Base-by-base conservation (phyloP, 2,888 invertebrate genomes). In the Anorthoa munda region DNA sequence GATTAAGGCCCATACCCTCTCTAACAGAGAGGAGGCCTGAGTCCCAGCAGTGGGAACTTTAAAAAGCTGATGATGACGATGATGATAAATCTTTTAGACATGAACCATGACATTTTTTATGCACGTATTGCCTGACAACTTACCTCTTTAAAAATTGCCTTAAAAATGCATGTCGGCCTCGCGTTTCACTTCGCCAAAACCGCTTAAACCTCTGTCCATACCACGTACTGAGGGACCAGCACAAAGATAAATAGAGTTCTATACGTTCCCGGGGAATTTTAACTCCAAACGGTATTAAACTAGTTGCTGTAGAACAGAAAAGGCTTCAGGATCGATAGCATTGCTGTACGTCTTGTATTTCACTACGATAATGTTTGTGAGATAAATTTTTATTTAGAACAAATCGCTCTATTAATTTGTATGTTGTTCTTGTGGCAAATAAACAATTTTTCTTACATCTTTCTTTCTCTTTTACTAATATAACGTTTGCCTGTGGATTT, bases 211-310 rank as follows among this genome's bases (percentile, higher is more conserved):
- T 21, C 53, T 66, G 58, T 55, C 18, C 48, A 51, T 59, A 45
- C 55, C 59, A 13, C 26, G 39, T 60, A 66, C 50, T 56, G 45
- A 53, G 15, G 60, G 56, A 23, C 23, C 31, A 67, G 58, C 21
- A n/a, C 31, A 70, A 79, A 81, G 58, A 66, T 64, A 81, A 81
- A 83, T 55, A 81, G 50, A 66, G 23, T 73, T 67, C 15, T 69
- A 55, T 61, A 59, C 55, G 68, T 65, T 66, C 56, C 31, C 31
- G 39, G 31, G 50, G 69, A 75, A 66, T 56, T 83, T 82, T 75
- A 76, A 76, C 74, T 75, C 11, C 66, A 69, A 86, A 86, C 61
- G 63, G 70, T 72, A 76, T 78, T 68, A 71, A 75, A 75, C 46
- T 73, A 71, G 69, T 68, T 66, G 48, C 53, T 61, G 46, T 69